Evolutionary conservation across 2,888 invertebrate genomes (phyloP), one percentile per base, ranked within the genome.

Genomic region (Heliconius charithonia): DNA sequence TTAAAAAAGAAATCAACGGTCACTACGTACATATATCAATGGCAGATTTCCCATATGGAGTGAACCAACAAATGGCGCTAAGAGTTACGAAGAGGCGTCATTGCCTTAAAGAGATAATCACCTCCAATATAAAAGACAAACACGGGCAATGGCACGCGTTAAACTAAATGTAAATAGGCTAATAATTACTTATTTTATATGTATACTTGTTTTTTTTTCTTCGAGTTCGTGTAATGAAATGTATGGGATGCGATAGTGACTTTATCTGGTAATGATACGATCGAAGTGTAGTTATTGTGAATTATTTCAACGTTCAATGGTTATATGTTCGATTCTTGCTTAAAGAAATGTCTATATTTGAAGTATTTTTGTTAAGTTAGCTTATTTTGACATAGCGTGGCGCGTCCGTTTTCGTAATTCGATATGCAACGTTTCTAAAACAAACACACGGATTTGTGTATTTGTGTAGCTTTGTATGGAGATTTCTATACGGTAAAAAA

Each of bases 161-260:
- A 25, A 74, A 63, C 27, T 74, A 74, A 41, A 74, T 74, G 63
- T 63, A 74, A 74, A 74, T 74, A 74, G 74, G 63, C 6, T 63
- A 74, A 27, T 45, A 74, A 72, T 66, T 25, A 19, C 72, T 66
- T 72, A 51, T 77, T 29, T 59, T 41, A 66, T n/a, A 25, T 71
- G 3, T n/a, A 73, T 72, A 29, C 4, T 71, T 32, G 51, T 59
- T 59, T n/a, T 59, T 56, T 56, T 12, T 59, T 3, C n/a, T 32
- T 71, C 22, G 70, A 29, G 51, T 51, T 29, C 12, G 70, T 29
- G 27, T 51, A 51, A 51, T 25, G 1, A 51, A 70, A 70, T 70
- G 9, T 70, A 37, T 25, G 41, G 59, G 9, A 59, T 59, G 59
- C 59, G n/a, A 59, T 59, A 59, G 59, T 59, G 59, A 4, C 59